These are phyloP conservation scores for Electrophaes corylata DNA, from an alignment of 2,888 invertebrate genomes.

Conservation along the genomic window DNA sequence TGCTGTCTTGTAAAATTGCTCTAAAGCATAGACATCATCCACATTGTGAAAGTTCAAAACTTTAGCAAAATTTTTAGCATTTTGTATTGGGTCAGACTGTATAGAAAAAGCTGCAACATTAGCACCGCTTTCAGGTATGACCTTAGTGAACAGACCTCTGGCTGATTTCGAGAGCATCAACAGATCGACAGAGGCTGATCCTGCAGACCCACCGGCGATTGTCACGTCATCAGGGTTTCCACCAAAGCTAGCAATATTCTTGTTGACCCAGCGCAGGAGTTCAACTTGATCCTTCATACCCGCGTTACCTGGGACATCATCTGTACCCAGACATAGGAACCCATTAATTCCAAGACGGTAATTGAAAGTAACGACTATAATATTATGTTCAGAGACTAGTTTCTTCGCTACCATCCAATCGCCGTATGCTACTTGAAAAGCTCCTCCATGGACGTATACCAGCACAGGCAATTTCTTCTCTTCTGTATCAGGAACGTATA, in stretches of 20 bases:
- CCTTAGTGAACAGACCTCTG: conserved; percentile 58
- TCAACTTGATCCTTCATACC: conserved; percentile 69
- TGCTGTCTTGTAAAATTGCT: conserved; percentile 57
- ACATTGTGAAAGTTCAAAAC: conserved; percentile 47
- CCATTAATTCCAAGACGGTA: conserved; percentile 61
- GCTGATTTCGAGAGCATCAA: conserved; percentile 56
- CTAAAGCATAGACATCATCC: conserved; percentile 52
- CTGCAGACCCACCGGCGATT: conserved; percentile 55
- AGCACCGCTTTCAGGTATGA: conserved; percentile 59
- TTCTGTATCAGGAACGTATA: conserved; percentile 58
- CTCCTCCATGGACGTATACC: conserved; percentile 73
- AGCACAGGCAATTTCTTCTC: conserved; percentile 60
- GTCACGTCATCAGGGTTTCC: conserved; percentile 67
- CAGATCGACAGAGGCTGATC: conserved; percentile 57
- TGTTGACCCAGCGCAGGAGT: conserved; percentile 57
- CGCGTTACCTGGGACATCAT: conserved; percentile 63
- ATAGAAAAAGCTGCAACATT: conserved; percentile 46
- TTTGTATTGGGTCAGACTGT: conserved; percentile 57
- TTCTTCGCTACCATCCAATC: conserved; percentile 45
- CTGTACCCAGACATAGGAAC: conserved; percentile 62
- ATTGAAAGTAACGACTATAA: conserved; percentile 59
- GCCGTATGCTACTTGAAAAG: conserved; percentile 61
- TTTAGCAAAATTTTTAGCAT: conserved; percentile 55
- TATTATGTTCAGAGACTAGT: conserved; percentile 46
- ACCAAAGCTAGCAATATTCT: conserved; percentile 61